A percentile compares a stretch with the other conserved stretches of the same genome.
These are phyloP conservation scores for Atrichornis clamosus DNA, from an alignment of 2,113 vertebrate species.

Conservation along the genomic window DNA sequence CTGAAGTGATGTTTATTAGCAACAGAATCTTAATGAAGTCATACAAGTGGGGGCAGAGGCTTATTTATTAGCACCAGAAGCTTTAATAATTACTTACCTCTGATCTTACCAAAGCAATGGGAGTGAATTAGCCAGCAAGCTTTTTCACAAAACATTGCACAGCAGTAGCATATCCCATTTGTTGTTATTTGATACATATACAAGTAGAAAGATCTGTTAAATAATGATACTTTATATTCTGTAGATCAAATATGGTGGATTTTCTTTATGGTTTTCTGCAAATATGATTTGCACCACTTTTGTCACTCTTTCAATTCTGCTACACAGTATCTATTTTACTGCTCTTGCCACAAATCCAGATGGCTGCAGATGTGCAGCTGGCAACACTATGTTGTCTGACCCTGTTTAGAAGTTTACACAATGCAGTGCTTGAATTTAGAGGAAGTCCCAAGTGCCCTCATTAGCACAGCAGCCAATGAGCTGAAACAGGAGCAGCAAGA, in stretches of 20 bases:
- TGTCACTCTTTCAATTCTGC: not conserved
- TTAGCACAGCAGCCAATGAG: constrained; percentile 40
- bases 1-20: not conserved
- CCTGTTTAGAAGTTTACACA: constrained; percentile 53
- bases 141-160: not conserved
- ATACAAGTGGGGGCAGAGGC: not conserved
- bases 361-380: constrained; percentile 63
- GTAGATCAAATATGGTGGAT: not conserved
- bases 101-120: not conserved
- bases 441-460: constrained; percentile 55
- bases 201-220: not conserved
- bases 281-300: constrained; percentile 13
- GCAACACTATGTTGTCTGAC: constrained; percentile 55
- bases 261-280: constrained; percentile 6
- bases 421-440: constrained; percentile 58
- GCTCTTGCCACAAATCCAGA: constrained; percentile 43
- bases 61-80: not conserved
- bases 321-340: constrained; percentile 25
- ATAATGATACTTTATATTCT: not conserved
- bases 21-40: not conserved
- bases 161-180: not conserved
- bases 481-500: constrained; percentile 34
- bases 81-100: not conserved
- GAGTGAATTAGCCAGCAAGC: not conserved
- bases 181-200: not conserved